phyloP scores from a whole-genome alignment of 2,113 vertebrate genomes.

The Taxidea taxus region DNA sequence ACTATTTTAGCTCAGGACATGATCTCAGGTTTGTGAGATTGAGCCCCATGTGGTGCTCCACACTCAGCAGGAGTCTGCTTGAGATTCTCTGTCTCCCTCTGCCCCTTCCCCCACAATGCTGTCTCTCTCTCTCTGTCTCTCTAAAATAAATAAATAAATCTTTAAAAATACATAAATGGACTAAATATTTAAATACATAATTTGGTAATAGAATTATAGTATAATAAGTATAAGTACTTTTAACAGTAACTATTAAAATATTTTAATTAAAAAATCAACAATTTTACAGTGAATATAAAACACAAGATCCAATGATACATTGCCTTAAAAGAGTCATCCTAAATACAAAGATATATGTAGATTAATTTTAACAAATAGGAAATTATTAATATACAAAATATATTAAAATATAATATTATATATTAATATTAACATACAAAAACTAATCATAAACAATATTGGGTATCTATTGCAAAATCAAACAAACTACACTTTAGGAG shows the following conservation, averaged over 20 bases:
- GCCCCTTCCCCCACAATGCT: not conserved
- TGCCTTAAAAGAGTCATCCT: not conserved
- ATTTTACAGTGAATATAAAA: not conserved
- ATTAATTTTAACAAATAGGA: not conserved
- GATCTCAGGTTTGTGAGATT: not conserved
- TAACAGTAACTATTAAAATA: not conserved
- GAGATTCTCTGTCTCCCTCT: not conserved
- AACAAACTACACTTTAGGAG: not conserved
- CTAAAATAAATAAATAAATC: not conserved
- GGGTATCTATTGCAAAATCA: not conserved
- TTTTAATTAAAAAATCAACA: not conserved
- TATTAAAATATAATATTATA: too few species aligned
- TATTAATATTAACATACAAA: too few species aligned
- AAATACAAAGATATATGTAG: not conserved
- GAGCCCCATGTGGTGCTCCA: not conserved
- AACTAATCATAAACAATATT: not conserved
- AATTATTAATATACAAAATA: too few species aligned
- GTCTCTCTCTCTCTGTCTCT: not conserved
- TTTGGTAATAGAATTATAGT: not conserved
- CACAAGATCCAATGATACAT: not conserved
- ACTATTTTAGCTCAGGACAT: not conserved
- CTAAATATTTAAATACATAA: not conserved
- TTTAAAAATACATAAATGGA: not conserved
- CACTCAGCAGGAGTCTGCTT: not conserved
- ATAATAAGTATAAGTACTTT: not conserved